Conservation (phyloP, 1,140 invertebrate genomes). For the Chymomyza costata region DNA sequence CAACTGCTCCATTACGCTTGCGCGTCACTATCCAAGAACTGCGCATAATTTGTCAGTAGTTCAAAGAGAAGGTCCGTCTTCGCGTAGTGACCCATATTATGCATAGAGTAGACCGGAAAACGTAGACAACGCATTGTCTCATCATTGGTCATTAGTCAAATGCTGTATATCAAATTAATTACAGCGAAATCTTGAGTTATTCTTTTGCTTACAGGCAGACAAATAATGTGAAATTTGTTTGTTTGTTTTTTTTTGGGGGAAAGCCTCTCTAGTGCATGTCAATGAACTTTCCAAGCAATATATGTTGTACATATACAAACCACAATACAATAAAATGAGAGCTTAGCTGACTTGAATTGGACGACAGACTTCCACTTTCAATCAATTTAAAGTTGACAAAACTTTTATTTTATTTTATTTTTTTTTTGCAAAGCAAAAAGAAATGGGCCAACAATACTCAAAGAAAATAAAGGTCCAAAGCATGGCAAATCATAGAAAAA, state of each 20-base stretch:
- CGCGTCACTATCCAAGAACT: too few species aligned
- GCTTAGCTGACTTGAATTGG: too few species aligned
- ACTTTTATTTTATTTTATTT: conserved; percentile 24
- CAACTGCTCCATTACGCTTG: too few species aligned
- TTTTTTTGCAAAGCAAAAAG: conserved; percentile 29
- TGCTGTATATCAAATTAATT: conserved; percentile 52
- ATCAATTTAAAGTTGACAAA: conserved; percentile 35
- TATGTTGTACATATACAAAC: too few species aligned
- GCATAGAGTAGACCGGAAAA: too few species aligned
- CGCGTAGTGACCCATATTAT: too few species aligned
- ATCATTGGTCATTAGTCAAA: conserved; percentile 66
- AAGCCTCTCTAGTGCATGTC: conserved; percentile 32
- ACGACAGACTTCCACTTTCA: conserved; percentile 54
- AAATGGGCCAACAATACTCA: conserved; percentile 30
- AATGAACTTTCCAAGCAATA: too few species aligned
- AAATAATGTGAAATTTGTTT: conserved; percentile 59
- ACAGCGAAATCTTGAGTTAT: conserved; percentile 14
- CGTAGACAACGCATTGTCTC: conserved; percentile 17
- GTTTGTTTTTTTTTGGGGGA: conserved; percentile 68
- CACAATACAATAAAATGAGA: too few species aligned
- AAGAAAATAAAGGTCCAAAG: too few species aligned
- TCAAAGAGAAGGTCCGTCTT: too few species aligned
- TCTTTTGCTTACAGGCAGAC: conserved; percentile 5
- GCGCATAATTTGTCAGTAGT: too few species aligned
- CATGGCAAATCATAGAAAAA: too few species aligned